phyloP scores from a whole-genome alignment of 1,140 invertebrate genomes.

The Teleopsis dalmanni region DNA sequence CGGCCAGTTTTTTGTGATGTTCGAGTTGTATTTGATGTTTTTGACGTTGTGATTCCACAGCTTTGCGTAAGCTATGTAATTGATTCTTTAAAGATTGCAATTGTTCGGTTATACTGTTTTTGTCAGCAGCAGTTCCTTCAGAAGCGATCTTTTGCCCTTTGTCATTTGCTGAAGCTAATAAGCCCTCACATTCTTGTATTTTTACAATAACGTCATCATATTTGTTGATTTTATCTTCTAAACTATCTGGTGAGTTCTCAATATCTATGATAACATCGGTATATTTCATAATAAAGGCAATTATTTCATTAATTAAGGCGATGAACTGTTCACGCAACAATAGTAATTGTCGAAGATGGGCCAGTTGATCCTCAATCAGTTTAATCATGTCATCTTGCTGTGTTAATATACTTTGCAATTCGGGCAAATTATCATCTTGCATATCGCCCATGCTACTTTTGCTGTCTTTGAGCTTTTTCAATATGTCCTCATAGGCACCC shows the following conservation, averaged over 20 bases:
- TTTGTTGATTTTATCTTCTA: slow-evolving; percentile 80
- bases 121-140: slow-evolving; percentile 77
- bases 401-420: slow-evolving; percentile 67
- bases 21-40: slow-evolving; percentile 82
- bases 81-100: slow-evolving; percentile 80
- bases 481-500: slow-evolving; percentile 67
- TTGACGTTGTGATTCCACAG: slow-evolving; percentile 75
- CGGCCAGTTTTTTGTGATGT: slow-evolving; percentile 72
- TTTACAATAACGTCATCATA: slow-evolving; percentile 78
- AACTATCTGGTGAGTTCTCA: slow-evolving; percentile 67
- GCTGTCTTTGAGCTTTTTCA: slow-evolving; percentile 71
- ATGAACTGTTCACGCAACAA: slow-evolving; percentile 80
- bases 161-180: slow-evolving; percentile 74
- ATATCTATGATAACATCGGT: slow-evolving; percentile 78
- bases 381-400: slow-evolving; percentile 78
- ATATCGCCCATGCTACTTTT: slow-evolving; percentile 71
- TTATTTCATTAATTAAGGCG: slow-evolving; percentile 76
- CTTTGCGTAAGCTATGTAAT: slow-evolving; percentile 65
- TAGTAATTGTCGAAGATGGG: slow-evolving; percentile 66
- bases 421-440: slow-evolving; percentile 63
- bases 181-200: slow-evolving; percentile 83
- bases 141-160: slow-evolving; percentile 86
- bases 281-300: slow-evolving; percentile 78
- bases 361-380: slow-evolving; percentile 75
- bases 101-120: slow-evolving; percentile 80